Base-by-base conservation (phyloP, 1,140 invertebrate genomes). In the Plutomurus gul region DNA sequence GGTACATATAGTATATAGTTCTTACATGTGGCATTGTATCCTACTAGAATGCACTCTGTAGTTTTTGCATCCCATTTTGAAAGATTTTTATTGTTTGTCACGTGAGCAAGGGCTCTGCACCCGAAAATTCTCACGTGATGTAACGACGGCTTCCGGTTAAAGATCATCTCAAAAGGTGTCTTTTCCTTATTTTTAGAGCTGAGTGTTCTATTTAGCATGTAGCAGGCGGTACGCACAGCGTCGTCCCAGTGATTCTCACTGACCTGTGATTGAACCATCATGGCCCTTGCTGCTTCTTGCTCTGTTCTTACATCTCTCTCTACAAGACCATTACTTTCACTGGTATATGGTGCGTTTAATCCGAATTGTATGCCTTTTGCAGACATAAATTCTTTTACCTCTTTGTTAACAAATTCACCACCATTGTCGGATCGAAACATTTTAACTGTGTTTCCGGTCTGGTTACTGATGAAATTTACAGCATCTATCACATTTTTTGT, bases 401-500 rank as follows among this genome's bases (percentile, higher is more conserved):
- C 37, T 3, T 4, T 0, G 27, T 73, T 74, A 0, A 27, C 22
- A 2, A 77, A 36, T 36, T 81, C 75, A 4, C 22, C 33, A 0
- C 75, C 79, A 47, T 81, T 81, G 18, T 81, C 79, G 22, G 8
- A 27, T 10, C 70, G n/a, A 39, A 81, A 60, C 0, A 60, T 27
- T 40, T 81, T 81, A 0, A 75, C 37, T 39, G 20, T 18, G 22
- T 81, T 81, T 37, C 71, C 49, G 0, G 79, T 75, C 16, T 81
- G 75, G 20, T 46, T 81, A 13, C 30, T 74, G 0, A 81, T 1
- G 30, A 77, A 74, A 40, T 76, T 76, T 2, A 73, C 16, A 3
- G 60, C 56, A 13, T 76, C 43, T 0, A 22, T 76, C 0, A 76
- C 0, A 73, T 78, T 73, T 0, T 11, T 7, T 0, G 18, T 1